phyloP scores from a whole-genome alignment of 1,140 invertebrate species.

The Phocides pigmalion region DNA sequence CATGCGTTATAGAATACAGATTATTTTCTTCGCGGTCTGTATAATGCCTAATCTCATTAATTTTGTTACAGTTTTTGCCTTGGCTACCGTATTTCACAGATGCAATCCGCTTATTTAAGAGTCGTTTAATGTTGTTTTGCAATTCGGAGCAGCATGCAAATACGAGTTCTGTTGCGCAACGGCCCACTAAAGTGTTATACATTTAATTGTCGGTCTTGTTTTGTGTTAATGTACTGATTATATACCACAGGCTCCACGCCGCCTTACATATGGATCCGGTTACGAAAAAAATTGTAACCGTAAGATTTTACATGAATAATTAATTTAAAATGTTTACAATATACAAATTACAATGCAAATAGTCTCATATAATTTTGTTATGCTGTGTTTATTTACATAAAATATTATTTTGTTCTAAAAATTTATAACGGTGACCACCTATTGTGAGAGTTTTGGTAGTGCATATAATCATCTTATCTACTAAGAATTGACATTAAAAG shows the following conservation, averaged over 20 bases:
- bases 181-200: slow-evolving; percentile 13
- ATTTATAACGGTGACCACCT: too few relatives aligned
- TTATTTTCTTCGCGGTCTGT: slow-evolving; percentile 22
- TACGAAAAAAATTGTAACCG: slow-evolving; percentile 1
- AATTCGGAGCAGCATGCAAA: slow-evolving; percentile 26
- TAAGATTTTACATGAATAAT: neutral
- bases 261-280: slow-evolving; percentile 10
- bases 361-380: too few relatives aligned
- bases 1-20: slow-evolving; percentile 17
- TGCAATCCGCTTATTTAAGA: slow-evolving; percentile 25
- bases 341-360: neutral
- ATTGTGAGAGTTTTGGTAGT: too few relatives aligned
- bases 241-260: neutral
- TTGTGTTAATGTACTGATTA: slow-evolving; percentile 8
- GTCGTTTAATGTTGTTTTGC: slow-evolving; percentile 27
- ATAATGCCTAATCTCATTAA: slow-evolving; percentile 26
- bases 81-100: slow-evolving; percentile 10
- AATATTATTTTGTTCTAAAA: too few relatives aligned
- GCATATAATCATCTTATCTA: too few relatives aligned
- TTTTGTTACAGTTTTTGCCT: slow-evolving; percentile 15
- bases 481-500: too few relatives aligned
- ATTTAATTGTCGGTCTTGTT: slow-evolving; percentile 17
- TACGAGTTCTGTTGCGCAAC: slow-evolving; percentile 28
- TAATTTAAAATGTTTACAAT: neutral
- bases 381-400: too few relatives aligned